phyloP scores from a whole-genome alignment of 2,797 vertebrate genomes.

The Acropternis orthonyx region DNA sequence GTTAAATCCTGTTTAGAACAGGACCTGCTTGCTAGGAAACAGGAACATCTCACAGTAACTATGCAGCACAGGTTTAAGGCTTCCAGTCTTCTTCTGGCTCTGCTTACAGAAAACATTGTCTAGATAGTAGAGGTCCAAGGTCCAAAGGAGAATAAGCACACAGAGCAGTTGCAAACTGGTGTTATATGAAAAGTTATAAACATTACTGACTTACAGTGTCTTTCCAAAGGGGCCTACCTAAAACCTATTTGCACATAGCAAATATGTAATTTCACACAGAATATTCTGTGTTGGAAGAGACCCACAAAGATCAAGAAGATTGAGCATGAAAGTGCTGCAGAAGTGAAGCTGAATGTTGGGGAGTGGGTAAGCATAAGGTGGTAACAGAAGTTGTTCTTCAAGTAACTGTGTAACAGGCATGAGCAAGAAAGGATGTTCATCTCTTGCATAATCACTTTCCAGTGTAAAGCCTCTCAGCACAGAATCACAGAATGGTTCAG shows the following conservation, averaged over 20 bases:
- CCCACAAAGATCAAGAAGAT: not conserved
- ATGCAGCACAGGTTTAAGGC: not conserved
- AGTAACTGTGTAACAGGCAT: not conserved
- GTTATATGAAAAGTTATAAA: not conserved
- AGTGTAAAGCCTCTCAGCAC: not conserved
- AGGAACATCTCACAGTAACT: not conserved
- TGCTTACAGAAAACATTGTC: not conserved
- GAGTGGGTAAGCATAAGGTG: not conserved
- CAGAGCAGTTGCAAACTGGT: not conserved
- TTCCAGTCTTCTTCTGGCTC: not conserved
- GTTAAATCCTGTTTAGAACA: not conserved
- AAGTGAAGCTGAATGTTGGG: accelerated
- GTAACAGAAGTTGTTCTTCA: not conserved
- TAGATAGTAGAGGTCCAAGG: not conserved
- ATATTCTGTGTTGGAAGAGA: not conserved
- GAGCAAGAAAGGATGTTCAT: accelerated
- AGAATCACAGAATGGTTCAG: not conserved
- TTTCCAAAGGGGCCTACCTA: not conserved
- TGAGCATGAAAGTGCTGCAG: not conserved
- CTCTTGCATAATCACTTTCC: not conserved
- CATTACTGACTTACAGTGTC: not conserved
- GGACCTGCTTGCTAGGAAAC: not conserved
- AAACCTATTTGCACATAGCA: not conserved
- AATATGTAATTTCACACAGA: not conserved
- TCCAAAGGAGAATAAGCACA: not conserved